phyloP scores from a whole-genome alignment of 2,888 invertebrate genomes.

The Mayetiola destructor region DNA sequence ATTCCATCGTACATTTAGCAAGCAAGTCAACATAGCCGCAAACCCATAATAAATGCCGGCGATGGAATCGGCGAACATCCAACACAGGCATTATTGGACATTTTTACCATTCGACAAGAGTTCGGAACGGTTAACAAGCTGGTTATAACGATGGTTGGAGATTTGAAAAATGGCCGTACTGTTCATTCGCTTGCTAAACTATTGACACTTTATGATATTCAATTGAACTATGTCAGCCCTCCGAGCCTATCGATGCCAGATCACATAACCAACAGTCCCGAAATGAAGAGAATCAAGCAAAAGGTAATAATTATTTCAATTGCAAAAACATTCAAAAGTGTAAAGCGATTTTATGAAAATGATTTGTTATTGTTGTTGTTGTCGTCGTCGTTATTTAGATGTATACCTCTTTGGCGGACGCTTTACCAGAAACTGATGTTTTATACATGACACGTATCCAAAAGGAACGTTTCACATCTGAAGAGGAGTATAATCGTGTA shows the following conservation, averaged over 20 bases:
- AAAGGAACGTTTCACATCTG: slow-evolving; percentile 70
- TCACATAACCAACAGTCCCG: slow-evolving; percentile 64
- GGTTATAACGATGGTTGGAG: slow-evolving; percentile 95
- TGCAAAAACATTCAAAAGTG: neutral
- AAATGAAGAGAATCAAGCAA: slow-evolving; percentile 64
- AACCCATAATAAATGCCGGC: slow-evolving; percentile 94
- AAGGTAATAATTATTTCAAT: slow-evolving; percentile 32
- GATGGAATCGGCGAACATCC: slow-evolving; percentile 97
- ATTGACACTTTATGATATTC: slow-evolving; percentile 85
- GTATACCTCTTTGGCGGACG: slow-evolving; percentile 1
- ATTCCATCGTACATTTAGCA: slow-evolving; percentile 38
- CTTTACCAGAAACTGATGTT: slow-evolving; percentile 63
- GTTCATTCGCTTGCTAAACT: slow-evolving; percentile 93
- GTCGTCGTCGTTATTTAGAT: slow-evolving; percentile 3
- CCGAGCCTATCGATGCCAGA: slow-evolving; percentile 79
- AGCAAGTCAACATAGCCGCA: slow-evolving; percentile 67
- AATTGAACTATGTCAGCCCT: slow-evolving; percentile 83
- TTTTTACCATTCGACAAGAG: slow-evolving; percentile 97
- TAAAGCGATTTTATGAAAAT: neutral
- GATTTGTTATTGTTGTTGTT: neutral
- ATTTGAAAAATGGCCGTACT: slow-evolving; percentile 92
- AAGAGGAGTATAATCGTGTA: slow-evolving; percentile 72
- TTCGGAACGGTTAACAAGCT: slow-evolving; percentile 96
- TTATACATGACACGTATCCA: slow-evolving; percentile 98
- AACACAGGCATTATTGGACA: slow-evolving; percentile 90